phyloP scores from a whole-genome alignment of 2,113 vertebrate species.

The Syngnathus typhle region DNA sequence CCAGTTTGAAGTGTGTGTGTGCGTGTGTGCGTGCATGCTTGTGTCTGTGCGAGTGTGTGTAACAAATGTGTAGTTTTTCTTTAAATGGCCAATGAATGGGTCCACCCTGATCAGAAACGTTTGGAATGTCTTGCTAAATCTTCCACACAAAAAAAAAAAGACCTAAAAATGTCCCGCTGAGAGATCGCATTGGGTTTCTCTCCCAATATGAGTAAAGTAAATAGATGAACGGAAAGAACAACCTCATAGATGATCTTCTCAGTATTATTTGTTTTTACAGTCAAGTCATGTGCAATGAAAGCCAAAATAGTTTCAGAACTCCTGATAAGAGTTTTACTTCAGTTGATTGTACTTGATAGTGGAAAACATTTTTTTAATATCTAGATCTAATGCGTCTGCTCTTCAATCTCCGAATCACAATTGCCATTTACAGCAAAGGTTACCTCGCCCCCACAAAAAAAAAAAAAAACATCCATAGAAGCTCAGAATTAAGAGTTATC shows the following conservation, averaged over 20 bases:
- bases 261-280: slow-evolving; percentile 6
- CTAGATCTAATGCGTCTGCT: not conserved
- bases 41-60: not conserved
- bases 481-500: too few relatives aligned
- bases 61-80: not conserved
- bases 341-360: not conserved
- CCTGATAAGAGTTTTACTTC: slow-evolving; percentile 5
- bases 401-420: not conserved
- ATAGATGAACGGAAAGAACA: slow-evolving; percentile 4
- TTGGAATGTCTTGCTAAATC: not conserved
- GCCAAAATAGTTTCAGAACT: not conserved
- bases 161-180: not conserved
- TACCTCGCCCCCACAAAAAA: not conserved
- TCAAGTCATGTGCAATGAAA: not conserved
- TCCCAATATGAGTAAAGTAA: not conserved
- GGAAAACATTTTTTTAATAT: not conserved
- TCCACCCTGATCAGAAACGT: not conserved
- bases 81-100: not conserved
- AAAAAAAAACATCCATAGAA: not conserved
- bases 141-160: not conserved
- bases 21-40: not conserved
- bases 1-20: not conserved
- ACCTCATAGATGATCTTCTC: not conserved
- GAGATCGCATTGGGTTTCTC: slow-evolving; percentile 15
- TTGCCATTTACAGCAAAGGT: not conserved